Percentiles rank a stretch among this genome's conserved stretches.
These are phyloP conservation scores for Cephus spinipes DNA, from an alignment of 2,888 invertebrate species.

Conservation along the genomic window DNA sequence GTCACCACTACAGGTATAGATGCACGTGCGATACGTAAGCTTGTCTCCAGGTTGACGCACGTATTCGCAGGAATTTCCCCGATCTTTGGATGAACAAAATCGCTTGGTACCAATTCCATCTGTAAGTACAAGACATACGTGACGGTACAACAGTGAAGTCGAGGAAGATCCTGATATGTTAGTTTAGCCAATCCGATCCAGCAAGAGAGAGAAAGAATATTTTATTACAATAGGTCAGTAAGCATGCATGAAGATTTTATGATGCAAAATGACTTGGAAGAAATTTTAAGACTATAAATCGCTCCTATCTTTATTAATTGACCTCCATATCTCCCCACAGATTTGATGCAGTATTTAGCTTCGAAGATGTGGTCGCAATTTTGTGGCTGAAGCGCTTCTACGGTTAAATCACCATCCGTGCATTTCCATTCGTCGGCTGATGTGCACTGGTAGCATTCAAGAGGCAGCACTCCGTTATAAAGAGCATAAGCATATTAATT, in stretches of 20 bases:
- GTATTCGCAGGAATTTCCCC: conserved; percentile 92
- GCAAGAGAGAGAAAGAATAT: neutral
- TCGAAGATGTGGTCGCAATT: conserved; percentile 81
- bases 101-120: conserved; percentile 91
- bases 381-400: conserved; percentile 71
- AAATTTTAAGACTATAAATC: neutral
- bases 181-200: neutral
- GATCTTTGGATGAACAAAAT: conserved; percentile 86
- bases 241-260: neutral
- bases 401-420: conserved; percentile 77
- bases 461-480: conserved; percentile 47
- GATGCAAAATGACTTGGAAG: neutral
- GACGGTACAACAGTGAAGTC: neutral
- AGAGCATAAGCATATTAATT: neutral
- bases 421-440: conserved; percentile 72
- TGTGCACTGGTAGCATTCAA: conserved; percentile 85
- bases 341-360: conserved; percentile 88
- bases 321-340: conserved; percentile 65
- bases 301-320: conserved; percentile 22
- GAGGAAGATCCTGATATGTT: neutral
- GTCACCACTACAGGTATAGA: conserved; percentile 85
- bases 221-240: neutral
- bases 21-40: conserved; percentile 86
- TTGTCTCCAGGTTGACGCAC: conserved; percentile 88
- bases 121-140: conserved; percentile 62